phyloP scores from a whole-genome alignment of 2,888 invertebrate species.

The Lamellibrachia columna region DNA sequence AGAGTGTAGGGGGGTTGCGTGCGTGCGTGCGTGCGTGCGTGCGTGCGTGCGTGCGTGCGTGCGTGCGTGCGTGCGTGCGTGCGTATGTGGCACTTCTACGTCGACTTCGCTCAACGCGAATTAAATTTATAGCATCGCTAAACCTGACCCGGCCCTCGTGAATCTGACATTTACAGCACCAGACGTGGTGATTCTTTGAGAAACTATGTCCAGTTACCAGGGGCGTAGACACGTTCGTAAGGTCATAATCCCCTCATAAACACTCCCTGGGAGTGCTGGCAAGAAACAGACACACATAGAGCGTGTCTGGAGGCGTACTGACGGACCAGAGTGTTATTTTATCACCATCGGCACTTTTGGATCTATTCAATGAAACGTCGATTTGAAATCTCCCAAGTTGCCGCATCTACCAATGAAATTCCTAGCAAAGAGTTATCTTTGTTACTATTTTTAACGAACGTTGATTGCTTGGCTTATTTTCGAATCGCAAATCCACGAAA shows the following conservation, averaged over 20 bases:
- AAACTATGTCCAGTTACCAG: background rate
- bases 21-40: too few species aligned
- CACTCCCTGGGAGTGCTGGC: background rate
- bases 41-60: too few species aligned
- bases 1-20: too few species aligned
- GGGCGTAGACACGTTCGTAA: background rate
- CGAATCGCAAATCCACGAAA: too few species aligned
- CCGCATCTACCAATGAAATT: background rate
- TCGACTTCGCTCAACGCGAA: background rate
- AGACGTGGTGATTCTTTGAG: background rate
- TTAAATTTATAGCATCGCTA: background rate
- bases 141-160: background rate
- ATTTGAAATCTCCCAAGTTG: background rate
- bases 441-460: background rate
- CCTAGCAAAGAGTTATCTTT: background rate
- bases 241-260: conserved; percentile 10
- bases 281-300: background rate
- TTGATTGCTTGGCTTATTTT: too few species aligned
- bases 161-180: background rate
- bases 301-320: background rate
- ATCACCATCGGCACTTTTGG: background rate
- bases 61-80: too few species aligned
- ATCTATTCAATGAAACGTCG: background rate
- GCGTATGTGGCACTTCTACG: background rate
- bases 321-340: background rate